Evolutionary conservation across 2,888 invertebrate genomes (phyloP), one percentile per base, ranked within the genome.

Genomic region (Amaurobius ferox): DNA sequence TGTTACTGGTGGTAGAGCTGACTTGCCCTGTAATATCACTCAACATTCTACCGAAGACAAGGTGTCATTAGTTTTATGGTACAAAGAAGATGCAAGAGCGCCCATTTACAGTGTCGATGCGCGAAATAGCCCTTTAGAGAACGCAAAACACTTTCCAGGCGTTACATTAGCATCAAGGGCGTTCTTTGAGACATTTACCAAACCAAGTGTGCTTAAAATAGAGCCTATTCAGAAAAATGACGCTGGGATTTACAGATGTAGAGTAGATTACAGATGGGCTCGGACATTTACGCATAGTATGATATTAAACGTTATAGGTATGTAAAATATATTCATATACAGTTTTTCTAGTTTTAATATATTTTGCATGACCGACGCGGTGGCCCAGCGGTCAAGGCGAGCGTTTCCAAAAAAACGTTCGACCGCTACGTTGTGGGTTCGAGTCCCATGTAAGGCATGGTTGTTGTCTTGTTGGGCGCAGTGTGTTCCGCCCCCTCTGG

Each of bases 11-110:
- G 80, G 86, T 0, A 44, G 78, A 19, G 88, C 86, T 1, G 85
- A 88, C 19, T 64, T 88, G 13, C 88, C 92, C 11, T 91, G 91
- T 71, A 90, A 91, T 88, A 90, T 91, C 88, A 92, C 93, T 3
- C 87, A 80, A 28, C 86, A 80, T 26, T 88, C 88, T 3, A 61
- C 70, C 9, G 87, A 86, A 44, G 88, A 88, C 61, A 83, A 86
- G 68, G 86, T 88, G 29, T 88, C 88, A 30, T 55, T 88, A 32
- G 83, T 88, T n/a, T 32, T 88, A 64, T 88, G 88, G 88, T 88
- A 88, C 68, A 81, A 79, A 61, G 86, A 79, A 68, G 88, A 87
- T 23, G 67, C 76, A 1, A 68, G 87, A 62, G 83, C 79, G 13
- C 88, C 88, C 29, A 86, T 88, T 39, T 81, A 81, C 71, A 88